Evolutionary conservation across 2,797 vertebrate species (phyloP), one percentile per base, ranked within the genome.

Genomic region (Zonotrichia albicollis): DNA sequence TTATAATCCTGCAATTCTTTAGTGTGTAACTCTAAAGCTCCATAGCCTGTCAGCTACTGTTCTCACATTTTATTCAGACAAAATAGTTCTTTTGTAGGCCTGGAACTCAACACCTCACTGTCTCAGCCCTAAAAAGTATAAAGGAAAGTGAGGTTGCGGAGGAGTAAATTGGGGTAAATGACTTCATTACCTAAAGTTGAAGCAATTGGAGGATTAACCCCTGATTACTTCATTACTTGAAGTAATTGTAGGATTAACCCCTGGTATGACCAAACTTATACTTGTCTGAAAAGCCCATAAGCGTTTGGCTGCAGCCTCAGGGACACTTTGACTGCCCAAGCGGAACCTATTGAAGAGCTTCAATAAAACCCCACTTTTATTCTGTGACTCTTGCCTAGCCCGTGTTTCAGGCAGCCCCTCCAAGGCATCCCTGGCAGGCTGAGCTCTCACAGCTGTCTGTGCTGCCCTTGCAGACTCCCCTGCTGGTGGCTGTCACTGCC

Each of bases 401-500:
- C 5, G 3, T 30, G 40, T 4, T 54, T 10, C 8, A 29, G 30
- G 57, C 2, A 40, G 57, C 29, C 34, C 5, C 23, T 10, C 22
- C 25, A 9, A 18, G 58, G 38, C 48, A 15, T 4, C 38, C 7
- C 42, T 71, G 62, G 12, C 25, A n/a, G 61, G n/a, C 27, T 40
- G 38, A 2, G 60, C 25, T 26, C 42, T 43, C 54, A 45, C 6
- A 16, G 64, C 2, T 57, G 2, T 48, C 25, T 91, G 55, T 96
- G 66, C 30, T 94, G 78, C 82, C 55, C 3, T 93, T 97, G 34
- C 93, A 97, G 97, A 97, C 96, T 25, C 95, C 96, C 40, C 95
- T 97, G 67, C 93, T 97, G 96, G 96, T 97, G 78, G 96, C 96
- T 10, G 96, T 97, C 86, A 95, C 96, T 6, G 95, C 97, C 86